These are phyloP conservation scores for Drosophila antonietae DNA, from an alignment of 2,888 invertebrate species.

Conservation along the genomic window DNA sequence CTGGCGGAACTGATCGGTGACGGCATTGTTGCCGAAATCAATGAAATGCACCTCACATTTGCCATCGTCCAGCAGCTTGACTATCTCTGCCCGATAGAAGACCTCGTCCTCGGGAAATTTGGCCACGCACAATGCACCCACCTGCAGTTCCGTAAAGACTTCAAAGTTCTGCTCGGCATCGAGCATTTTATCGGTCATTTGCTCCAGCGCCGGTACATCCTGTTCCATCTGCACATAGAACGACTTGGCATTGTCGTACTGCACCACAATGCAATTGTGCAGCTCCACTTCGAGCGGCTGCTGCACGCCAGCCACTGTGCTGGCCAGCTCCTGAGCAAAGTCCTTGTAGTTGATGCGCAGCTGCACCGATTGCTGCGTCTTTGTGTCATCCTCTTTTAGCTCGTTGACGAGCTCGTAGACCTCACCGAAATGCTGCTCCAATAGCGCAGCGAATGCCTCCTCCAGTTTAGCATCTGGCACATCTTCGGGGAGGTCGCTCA, in stretches of 20 bases:
- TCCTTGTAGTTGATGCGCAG: slow-evolving; percentile 87
- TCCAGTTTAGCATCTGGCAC: slow-evolving; percentile 65
- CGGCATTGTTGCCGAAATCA: slow-evolving; percentile 88
- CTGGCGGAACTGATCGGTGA: slow-evolving; percentile 86
- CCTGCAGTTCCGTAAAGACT: slow-evolving; percentile 58
- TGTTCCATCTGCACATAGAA: slow-evolving; percentile 90
- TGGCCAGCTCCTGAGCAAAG: slow-evolving; percentile 84
- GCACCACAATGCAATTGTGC: slow-evolving; percentile 88
- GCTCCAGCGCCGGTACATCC: slow-evolving; percentile 78
- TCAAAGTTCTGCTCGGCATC: slow-evolving; percentile 78
- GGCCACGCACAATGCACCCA: slow-evolving; percentile 89
- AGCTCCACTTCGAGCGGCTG: slow-evolving; percentile 83
- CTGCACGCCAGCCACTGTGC: slow-evolving; percentile 63
- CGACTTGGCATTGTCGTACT: slow-evolving; percentile 88
- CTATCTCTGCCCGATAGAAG: slow-evolving; percentile 95
- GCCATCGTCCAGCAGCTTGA: slow-evolving; percentile 87
- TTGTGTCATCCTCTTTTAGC: slow-evolving; percentile 76
- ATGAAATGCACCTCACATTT: slow-evolving; percentile 91
- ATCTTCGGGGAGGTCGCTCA: slow-evolving; percentile 66
- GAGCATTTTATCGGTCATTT: slow-evolving; percentile 80
- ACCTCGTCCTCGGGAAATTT: slow-evolving; percentile 92
- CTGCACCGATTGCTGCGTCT: slow-evolving; percentile 87
- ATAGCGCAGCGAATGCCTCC: slow-evolving; percentile 81
- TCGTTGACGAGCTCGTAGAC: slow-evolving; percentile 87
- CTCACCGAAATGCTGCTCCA: slow-evolving; percentile 86